Base-by-base conservation (phyloP, 2,797 vertebrate genomes). In the Molossus alvarezi region DNA sequence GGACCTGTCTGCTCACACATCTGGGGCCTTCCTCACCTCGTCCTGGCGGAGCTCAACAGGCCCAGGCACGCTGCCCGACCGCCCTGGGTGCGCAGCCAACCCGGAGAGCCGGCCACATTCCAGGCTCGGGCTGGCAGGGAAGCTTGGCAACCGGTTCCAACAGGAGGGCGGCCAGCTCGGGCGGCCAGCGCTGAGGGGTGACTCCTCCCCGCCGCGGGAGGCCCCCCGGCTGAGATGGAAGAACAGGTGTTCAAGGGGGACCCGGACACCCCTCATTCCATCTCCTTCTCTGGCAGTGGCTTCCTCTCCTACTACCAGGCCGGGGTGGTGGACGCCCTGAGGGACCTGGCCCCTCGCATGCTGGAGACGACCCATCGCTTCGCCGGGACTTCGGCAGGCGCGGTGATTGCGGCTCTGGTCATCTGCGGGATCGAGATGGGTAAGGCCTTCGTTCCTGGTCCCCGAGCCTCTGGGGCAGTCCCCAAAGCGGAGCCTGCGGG, bases 251-350 rank as follows among this genome's bases (percentile, higher is more conserved):
- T 97, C 81, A 97, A 97, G 73, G 97, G 62, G 23, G 97, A 93
- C 86, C 93, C 98, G 0, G 96, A 98, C 94, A 97, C 97, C 87
- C 98, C 97, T 0, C 98, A 98, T 71, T 99, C 98, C 0, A 97
- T 99, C 87, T 99, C 99, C 76, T 99, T 99, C 80, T 99, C 99
- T 0, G 99, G 99, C 76, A 99, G 99, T 0, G 99, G 99, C n/a
- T 99, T 99, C 96, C 96, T 99, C 17, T 98, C 98, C 62, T 98
- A 98, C 41, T 99, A 99, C 97, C 99, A 99, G 98, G 96, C 99
- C 0, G 99, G 99, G 13, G 99, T 98, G 0, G 98, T 99, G 41
- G 98, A 99, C n/a, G 99, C 99, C 92, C 97, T 99, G 17, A 83
- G 98, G 58, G 99, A 98, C 27, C 88, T 99, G 95, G 98, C 99